Base-by-base conservation (phyloP, 2,113 vertebrate genomes). In the Cygnus atratus region DNA sequence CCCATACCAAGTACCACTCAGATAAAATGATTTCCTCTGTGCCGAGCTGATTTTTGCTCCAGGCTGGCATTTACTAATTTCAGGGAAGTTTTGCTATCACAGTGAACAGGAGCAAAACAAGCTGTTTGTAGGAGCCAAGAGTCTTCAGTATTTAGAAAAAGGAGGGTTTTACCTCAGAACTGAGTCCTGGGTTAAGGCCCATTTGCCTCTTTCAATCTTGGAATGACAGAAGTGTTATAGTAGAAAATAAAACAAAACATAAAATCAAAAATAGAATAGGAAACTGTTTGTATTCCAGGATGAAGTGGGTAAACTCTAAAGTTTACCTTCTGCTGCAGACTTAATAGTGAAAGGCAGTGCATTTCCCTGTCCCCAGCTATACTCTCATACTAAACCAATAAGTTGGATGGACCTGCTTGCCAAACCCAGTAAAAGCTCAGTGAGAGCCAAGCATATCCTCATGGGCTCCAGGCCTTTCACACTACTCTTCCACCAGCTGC, bases 21-120 rank as follows among this genome's bases (percentile, higher is more conserved):
- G 84, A 89, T 87, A 93, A 96, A 96, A 93, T 66, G 0, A 87
- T 87, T 94, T 94, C 80, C 86, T 91, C 88, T 63, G n/a, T 43
- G 41, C 74, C 24, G 62, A 50, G 28, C 55, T 63, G 84, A 70
- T 83, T 94, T 94, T 95, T 5, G 71, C 92, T 89, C 50, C 77
- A 66, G 84, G 84, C 87, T 76, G 81, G 71, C 46, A 39, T 79
- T 92, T 92, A 20, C 70, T 81, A 35, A 89, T 87, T 94, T 88
- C 73, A 62, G 80, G 31, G 33, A 87, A 43, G 80, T 93, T 96
- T 92, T 88, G 26, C 44, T 62, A 10, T 70, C 39, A 37, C 44
- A 48, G n/a, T 17, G n/a, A 84, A 54, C 41, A 66, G 70, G 62
- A 93, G 62, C 25, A 70, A 91, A 94, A 61, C 26, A 81, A 82